Percentiles rank a stretch among this genome's conserved stretches.
These are phyloP conservation scores for Oriolus oriolus DNA, from an alignment of 2,113 vertebrate genomes.

Conservation along the genomic window DNA sequence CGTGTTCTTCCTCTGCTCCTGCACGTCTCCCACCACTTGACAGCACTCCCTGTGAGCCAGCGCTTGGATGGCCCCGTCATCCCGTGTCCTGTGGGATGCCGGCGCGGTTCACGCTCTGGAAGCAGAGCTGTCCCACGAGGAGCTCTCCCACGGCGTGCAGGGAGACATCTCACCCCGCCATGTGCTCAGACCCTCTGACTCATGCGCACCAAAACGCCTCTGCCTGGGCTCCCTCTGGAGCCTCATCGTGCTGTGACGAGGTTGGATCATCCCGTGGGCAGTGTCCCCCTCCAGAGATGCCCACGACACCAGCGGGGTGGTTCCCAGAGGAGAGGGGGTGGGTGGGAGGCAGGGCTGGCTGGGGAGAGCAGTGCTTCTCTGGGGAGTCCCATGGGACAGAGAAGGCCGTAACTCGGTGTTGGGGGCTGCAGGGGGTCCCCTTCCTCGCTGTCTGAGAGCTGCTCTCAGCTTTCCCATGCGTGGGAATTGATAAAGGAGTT, in stretches of 20 bases:
- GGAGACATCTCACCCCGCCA: not conserved
- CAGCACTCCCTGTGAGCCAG: not conserved
- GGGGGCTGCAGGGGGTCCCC: not conserved
- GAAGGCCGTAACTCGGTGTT: not conserved
- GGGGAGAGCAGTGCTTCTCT: not conserved
- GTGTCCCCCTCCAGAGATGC: not conserved
- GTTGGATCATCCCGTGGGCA: not conserved
- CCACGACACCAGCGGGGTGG: accelerated
- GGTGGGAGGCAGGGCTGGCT: not conserved
- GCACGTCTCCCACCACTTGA: not conserved
- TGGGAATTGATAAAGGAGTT: not conserved
- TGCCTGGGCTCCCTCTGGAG: not conserved
- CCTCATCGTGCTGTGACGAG: not conserved
- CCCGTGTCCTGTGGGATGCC: not conserved
- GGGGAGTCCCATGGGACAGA: not conserved
- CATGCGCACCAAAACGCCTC: not conserved
- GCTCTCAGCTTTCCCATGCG: accelerated
- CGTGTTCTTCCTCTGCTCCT: not conserved
- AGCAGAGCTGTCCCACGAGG: not conserved
- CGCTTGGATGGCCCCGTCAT: accelerated
- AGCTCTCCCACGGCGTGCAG: accelerated
- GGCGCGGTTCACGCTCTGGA: not conserved
- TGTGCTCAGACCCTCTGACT: not conserved
- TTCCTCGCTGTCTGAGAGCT: not conserved
- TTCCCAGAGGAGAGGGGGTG: not conserved